Conservation (phyloP, 2,888 invertebrate genomes). For the Drosophila borealis region DNA sequence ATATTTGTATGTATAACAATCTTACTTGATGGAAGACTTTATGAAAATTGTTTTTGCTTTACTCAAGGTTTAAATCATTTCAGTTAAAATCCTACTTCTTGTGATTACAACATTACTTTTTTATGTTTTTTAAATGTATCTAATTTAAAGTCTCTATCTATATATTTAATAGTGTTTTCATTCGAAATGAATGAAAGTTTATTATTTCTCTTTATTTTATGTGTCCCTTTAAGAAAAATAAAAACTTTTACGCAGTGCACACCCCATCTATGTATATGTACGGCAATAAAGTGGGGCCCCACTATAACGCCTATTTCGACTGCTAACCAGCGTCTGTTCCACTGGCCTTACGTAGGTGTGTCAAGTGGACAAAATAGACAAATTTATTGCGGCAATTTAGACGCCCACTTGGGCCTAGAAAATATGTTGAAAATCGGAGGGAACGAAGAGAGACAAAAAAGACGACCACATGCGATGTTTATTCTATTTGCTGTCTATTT, state of each 20-base stretch:
- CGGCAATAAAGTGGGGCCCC: slow-evolving; percentile 49
- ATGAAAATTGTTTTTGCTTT: too few relatives aligned
- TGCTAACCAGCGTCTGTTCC: slow-evolving; percentile 23
- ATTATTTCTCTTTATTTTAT: too few relatives aligned
- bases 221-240: too few relatives aligned
- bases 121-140: too few relatives aligned
- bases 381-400: slow-evolving; percentile 62
- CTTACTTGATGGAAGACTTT: too few relatives aligned
- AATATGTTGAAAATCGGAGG: slow-evolving; percentile 42
- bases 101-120: too few relatives aligned
- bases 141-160: too few relatives aligned
- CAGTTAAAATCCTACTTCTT: too few relatives aligned
- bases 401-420: slow-evolving; percentile 54
- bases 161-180: too few relatives aligned
- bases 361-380: slow-evolving; percentile 67
- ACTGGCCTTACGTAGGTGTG: slow-evolving; percentile 63
- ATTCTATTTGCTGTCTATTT: slow-evolving; percentile 35
- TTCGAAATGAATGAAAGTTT: too few relatives aligned
- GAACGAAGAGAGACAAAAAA: neutral
- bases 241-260: neutral
- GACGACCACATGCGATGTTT: slow-evolving; percentile 34
- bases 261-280: slow-evolving; percentile 5
- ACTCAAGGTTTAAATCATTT: too few relatives aligned
- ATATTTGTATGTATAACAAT: neutral
- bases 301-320: slow-evolving; percentile 18